Conservation (phyloP, 2,113 vertebrate species). For the Verasper variegatus region DNA sequence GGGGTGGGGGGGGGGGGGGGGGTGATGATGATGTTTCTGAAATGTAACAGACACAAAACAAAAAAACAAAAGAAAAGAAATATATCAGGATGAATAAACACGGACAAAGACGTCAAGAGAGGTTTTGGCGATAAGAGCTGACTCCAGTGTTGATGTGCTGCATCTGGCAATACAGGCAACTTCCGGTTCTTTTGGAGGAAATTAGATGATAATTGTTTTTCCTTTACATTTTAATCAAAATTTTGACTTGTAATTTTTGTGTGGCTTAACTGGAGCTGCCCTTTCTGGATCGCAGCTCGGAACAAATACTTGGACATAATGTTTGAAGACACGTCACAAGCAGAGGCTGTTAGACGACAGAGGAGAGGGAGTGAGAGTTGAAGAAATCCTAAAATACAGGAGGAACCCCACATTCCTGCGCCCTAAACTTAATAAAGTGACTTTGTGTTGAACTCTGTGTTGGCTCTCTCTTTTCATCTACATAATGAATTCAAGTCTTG, state of each 20-base stretch:
- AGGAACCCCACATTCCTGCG: conserved; percentile 35
- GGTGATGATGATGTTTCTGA: no score
- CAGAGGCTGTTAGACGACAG: not conserved
- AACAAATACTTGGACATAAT: not conserved
- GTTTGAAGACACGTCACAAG: conserved; percentile 16
- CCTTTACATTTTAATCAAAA: not conserved
- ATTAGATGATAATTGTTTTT: not conserved
- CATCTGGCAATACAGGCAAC: no score
- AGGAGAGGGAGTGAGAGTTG: not conserved
- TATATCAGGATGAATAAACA: no score
- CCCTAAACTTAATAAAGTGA: conserved; percentile 74
- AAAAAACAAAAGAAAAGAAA: no score
- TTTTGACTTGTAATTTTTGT: conserved; percentile 14
- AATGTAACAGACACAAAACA: no score
- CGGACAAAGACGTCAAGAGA: no score
- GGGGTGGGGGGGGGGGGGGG: no score
- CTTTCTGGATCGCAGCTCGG: not conserved
- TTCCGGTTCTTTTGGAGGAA: conserved; percentile 11
- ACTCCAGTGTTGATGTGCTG: no score
- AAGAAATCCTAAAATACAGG: conserved; percentile 22
- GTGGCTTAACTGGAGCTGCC: conserved; percentile 31
- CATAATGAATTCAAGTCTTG: conserved; percentile 33
- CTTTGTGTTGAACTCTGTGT: conserved; percentile 73
- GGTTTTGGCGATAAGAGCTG: no score
- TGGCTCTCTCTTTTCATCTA: conserved; percentile 60